Evolutionary conservation across 2,113 vertebrate genomes (phyloP), one percentile per base, ranked within the genome.

Genomic region (Lethenteron reissneri): DNA sequence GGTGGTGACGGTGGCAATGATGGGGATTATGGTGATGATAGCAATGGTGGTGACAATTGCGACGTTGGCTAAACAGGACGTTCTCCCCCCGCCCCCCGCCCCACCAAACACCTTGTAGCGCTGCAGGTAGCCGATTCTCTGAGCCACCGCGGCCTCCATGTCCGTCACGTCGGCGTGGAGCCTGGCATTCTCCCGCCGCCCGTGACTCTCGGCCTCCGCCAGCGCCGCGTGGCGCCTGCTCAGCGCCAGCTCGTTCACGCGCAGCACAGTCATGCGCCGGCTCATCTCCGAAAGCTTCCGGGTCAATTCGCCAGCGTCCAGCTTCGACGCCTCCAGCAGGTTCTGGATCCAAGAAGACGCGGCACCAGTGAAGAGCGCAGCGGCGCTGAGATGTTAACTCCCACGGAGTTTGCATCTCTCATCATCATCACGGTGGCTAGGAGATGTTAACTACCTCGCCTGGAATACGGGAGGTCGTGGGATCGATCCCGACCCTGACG

Each of bases 241-340:
- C 71, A 97, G 79, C 59, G 85, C 83, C 77, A 83, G 88, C 79
- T 97, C 90, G 71, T 95, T 95, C 13, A 97, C 88, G 72, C 74
- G 81, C 57, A 97, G 79, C 72, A 96, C 79, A 2, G 87, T 90
- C 58, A 86, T 78, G 79, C 83, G 89, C 76, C 90, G 83, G 59
- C 81, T 80, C 2, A 79, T 84, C 78, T 96, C 94, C 4, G 85
- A 83, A 76, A 90, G 73, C 71, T 78, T 72, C 75, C 81, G 85
- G 78, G 78, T 86, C n/a, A 80, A 79, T 76, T 89, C 88, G 73
- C 83, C 81, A 0, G 88, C 84, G 76, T 84, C 83, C 78, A 82
- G 80, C 74, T 88, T 77, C 75, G 95, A 85, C 3, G 79, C 74
- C 75, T 77, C 83, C 1, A 95, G 78, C 80, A 92, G 84, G 76